Evolutionary conservation across 2,797 vertebrate species (phyloP).

Genomic region (Sebastes vulpes): DNA sequence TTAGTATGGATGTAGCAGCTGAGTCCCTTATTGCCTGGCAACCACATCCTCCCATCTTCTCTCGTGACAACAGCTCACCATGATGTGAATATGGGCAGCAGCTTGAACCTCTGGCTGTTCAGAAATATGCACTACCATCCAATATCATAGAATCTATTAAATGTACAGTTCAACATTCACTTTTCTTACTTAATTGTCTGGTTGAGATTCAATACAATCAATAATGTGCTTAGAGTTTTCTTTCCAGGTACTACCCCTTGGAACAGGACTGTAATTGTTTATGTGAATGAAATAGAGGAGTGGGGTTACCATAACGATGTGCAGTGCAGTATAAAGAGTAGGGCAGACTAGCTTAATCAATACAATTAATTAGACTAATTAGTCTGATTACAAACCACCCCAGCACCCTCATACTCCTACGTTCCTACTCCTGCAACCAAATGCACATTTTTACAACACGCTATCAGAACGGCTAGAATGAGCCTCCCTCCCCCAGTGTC

Average conservation of each 20-base stretch:
- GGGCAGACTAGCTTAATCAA: not conserved
- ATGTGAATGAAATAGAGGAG: not conserved
- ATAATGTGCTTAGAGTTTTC: not conserved
- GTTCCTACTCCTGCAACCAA: not conserved
- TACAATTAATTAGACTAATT: not conserved
- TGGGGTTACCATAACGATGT: not conserved
- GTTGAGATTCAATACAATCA: not conserved
- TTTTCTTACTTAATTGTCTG: not conserved
- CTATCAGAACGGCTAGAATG: not conserved
- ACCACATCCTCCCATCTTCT: constrained; percentile 65
- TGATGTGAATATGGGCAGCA: not conserved
- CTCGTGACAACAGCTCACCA: constrained; percentile 10
- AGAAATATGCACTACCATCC: not conserved
- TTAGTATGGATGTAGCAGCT: constrained; percentile 65
- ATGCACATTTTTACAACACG: not conserved
- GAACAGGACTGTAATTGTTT: not conserved
- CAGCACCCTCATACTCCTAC: not conserved
- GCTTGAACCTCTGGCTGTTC: not conserved
- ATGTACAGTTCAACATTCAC: not conserved
- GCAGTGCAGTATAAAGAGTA: not conserved
- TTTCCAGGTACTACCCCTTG: not conserved
- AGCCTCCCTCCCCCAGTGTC: not conserved
- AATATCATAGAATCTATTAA: too few relatives aligned
- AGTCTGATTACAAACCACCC: not conserved
- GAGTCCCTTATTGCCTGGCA: constrained; percentile 74